Evolutionary conservation across 2,113 vertebrate species (phyloP), one percentile per base, ranked within the genome.

Genomic region (Thunnus thynnus): DNA sequence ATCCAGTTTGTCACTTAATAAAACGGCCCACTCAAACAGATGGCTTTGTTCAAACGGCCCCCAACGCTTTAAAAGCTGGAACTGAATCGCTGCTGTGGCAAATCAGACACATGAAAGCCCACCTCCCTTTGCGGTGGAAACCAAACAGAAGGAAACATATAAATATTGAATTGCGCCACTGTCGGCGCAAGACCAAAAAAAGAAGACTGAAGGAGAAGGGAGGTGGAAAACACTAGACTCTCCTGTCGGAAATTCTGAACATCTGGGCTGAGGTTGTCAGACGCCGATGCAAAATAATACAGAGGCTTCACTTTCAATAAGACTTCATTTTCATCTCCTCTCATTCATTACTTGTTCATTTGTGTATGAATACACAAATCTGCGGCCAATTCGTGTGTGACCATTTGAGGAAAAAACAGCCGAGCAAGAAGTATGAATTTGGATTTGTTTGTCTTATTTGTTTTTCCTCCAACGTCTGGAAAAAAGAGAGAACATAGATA

Each of bases 1-100:
- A 91, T 93, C 84, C 88, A 89, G 91, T 91, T 90, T 92, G 93
- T 92, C 93, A 93, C 93, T 94, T 94, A 93, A 93, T 94, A 92
- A 94, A 93, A 90, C 55, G 67, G 72, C 89, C 89, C 88, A 86
- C 88, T 93, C 85, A 88, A 92, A 92, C 92, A 94, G 93, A 93
- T 94, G 92, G 92, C 88, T 90, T 90, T 92, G 86, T 90, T 91
- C 82, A 84, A 81, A 86, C 36, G 47, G 76, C 82, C 79, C 77
- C 76, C 64, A 14, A 85, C 69, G 72, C 68, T 90, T 86, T 86
- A 88, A 93, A 92, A 90, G 86, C 85, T 77, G 80, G 82, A 76
- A 80, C 85, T 32, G 64, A 80, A 87, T 76, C 20, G 32, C 80
- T 47, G 75, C 86, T 57, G 88, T 84, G 87, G 88, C 84, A 84